Base-by-base conservation (phyloP, 2,113 vertebrate genomes). In the Acanthisitta chloris region DNA sequence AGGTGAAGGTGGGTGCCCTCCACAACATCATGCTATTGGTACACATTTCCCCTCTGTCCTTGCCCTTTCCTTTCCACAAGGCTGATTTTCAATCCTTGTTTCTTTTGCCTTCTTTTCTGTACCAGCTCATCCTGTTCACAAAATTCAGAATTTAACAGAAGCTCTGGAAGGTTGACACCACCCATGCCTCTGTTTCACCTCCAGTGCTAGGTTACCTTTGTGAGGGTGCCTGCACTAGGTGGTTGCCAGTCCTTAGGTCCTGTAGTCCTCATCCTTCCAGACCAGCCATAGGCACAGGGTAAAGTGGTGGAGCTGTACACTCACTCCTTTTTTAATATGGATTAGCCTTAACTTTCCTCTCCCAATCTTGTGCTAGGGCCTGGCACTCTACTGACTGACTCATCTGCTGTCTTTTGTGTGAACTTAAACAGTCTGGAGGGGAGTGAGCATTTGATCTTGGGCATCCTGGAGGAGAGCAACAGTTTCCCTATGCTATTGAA, bases 21-120 rank as follows among this genome's bases (percentile, higher is more conserved):
- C 17, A 2, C 0, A 0, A 42, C 55, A 17, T 42, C 18, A 3
- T 36, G 24, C 23, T 57, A 0, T 33, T 78, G 4, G 20, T 59
- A 28, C 45, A 72, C 19, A 5, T 62, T 92, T 91, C n/a, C 21
- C 34, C 29, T 55, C 21, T 67, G 16, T 25, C 40, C 72, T 87
- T 94, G 58, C 29, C 42, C 79, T 21, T 88, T 72, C 66, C 66
- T 77, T 80, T 65, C 17, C 49, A 24, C 45, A 23, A 40, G 52
- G 13, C n/a, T 72, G 51, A 34, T 51, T 81, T 88, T 24, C 49
- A 80, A 0, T 64, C 42, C n/a, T 42, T 8, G 0, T 48, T 70
- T 42, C 6, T 69, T 81, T 70, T 67, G 29, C 51, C 20, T 24
- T 43, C 36, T 78, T 57, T 71, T 74, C 45, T 36, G 21, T 42